These are phyloP conservation scores for Trinorchestia longiramus DNA, from an alignment of 1,140 invertebrate genomes.

Conservation along the genomic window DNA sequence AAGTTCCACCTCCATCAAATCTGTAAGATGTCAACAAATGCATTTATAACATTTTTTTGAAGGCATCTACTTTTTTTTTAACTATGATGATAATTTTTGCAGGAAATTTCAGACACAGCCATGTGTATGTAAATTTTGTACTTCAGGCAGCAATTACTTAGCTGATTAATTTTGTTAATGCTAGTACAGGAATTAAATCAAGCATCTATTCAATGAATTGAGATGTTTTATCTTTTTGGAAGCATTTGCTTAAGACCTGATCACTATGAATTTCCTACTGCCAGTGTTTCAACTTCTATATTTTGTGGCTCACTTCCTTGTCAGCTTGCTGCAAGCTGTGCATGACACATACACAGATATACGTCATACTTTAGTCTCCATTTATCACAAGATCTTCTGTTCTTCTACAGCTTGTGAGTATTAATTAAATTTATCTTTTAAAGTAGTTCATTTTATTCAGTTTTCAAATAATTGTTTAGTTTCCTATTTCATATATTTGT, in stretches of 20 bases:
- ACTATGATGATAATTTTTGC: not conserved
- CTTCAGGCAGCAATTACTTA: not conserved
- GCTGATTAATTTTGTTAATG: not conserved
- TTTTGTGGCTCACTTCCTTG: slow-evolving; percentile 62
- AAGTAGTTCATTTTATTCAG: not conserved
- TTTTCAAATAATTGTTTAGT: not conserved
- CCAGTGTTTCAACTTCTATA: slow-evolving; percentile 62
- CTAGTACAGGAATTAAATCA: not conserved
- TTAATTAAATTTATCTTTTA: not conserved
- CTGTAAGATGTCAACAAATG: no score
- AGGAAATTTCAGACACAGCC: not conserved
- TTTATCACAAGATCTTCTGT: slow-evolving; percentile 28
- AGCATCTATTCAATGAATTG: not conserved
- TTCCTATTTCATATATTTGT: not conserved
- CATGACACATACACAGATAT: slow-evolving; percentile 35
- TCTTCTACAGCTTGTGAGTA: not conserved
- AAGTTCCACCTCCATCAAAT: no score
- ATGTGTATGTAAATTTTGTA: not conserved
- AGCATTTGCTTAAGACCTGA: not conserved
- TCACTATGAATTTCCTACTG: slow-evolving; percentile 58
- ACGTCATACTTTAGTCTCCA: not conserved
- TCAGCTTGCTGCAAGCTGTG: slow-evolving; percentile 57
- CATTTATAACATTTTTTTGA: no score
- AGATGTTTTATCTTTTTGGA: not conserved
- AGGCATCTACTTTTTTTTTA: not conserved